These are phyloP conservation scores for Drosophila sturtevanti DNA, from an alignment of 1,140 invertebrate genomes.

Conservation along the genomic window DNA sequence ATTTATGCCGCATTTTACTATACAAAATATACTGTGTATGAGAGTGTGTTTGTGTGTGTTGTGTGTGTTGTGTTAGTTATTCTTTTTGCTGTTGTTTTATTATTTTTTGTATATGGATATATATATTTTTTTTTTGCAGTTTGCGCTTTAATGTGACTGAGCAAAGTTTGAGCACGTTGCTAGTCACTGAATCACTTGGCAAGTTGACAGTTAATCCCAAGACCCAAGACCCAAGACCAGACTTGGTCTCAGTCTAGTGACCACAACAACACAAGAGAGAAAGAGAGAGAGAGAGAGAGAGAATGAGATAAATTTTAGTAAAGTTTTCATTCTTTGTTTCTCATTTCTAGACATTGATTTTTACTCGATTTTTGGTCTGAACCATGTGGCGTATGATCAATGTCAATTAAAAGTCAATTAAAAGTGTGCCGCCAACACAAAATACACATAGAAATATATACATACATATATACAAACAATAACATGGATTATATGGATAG, in stretches of 20 bases:
- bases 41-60: not conserved
- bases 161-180: slow-evolving; percentile 31
- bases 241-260: slow-evolving; percentile 19
- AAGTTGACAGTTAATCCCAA: slow-evolving; percentile 19
- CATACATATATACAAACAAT: not conserved
- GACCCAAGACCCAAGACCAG: not conserved
- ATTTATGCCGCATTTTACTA: slow-evolving; percentile 22
- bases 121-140: not conserved
- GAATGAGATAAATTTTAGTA: slow-evolving; percentile 41
- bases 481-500: no score
- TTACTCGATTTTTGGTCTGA: slow-evolving; percentile 13
- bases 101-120: no score
- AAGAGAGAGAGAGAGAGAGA: slow-evolving; percentile 22
- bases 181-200: slow-evolving; percentile 7
- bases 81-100: no score
- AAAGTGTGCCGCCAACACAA: slow-evolving; percentile 74
- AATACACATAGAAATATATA: slow-evolving; percentile 7
- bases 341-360: slow-evolving; percentile 36
- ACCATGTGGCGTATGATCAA: slow-evolving; percentile 45
- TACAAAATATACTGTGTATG: not conserved
- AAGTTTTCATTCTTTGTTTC: slow-evolving; percentile 11
- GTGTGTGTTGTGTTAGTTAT: slow-evolving; percentile 15
- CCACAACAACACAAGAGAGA: not conserved
- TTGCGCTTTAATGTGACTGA: slow-evolving; percentile 43
- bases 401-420: slow-evolving; percentile 75